Evolutionary conservation across 2,113 vertebrate species (phyloP).

Genomic region (Regulus satrapa): DNA sequence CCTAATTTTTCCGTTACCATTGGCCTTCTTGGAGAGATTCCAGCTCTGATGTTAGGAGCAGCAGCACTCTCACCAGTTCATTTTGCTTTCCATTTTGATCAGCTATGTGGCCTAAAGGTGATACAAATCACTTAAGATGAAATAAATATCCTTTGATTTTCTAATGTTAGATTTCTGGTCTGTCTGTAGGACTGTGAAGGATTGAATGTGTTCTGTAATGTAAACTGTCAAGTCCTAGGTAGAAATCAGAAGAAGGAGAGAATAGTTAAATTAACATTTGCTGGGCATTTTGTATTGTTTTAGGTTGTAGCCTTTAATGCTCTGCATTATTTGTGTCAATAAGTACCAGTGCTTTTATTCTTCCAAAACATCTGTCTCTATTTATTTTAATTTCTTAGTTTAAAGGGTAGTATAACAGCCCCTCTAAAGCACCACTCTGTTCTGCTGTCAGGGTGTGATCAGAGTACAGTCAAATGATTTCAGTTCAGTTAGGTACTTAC

Average conservation of each 20-base stretch:
- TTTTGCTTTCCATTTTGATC: not conserved
- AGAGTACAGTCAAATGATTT: not conserved
- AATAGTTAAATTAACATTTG: not conserved
- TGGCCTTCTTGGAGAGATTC: not conserved
- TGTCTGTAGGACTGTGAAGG: not conserved
- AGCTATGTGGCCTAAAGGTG: not conserved
- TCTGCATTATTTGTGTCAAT: not conserved
- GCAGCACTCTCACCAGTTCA: not conserved
- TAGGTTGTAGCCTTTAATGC: not conserved
- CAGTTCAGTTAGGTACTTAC: accelerated
- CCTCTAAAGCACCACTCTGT: not conserved
- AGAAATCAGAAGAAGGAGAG: not conserved
- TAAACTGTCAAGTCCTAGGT: not conserved
- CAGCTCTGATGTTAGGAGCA: not conserved
- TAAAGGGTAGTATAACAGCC: not conserved
- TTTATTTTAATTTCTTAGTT: not conserved
- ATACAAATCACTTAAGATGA: not conserved
- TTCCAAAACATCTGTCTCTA: not conserved
- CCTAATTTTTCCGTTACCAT: not conserved
- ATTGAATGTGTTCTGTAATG: not conserved
- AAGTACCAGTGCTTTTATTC: not conserved
- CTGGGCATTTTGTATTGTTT: not conserved
- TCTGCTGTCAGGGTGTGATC: not conserved
- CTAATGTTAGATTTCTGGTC: not conserved
- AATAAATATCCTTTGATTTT: not conserved